Conservation (phyloP, 2,888 invertebrate species). For the Beris morrisii region DNA sequence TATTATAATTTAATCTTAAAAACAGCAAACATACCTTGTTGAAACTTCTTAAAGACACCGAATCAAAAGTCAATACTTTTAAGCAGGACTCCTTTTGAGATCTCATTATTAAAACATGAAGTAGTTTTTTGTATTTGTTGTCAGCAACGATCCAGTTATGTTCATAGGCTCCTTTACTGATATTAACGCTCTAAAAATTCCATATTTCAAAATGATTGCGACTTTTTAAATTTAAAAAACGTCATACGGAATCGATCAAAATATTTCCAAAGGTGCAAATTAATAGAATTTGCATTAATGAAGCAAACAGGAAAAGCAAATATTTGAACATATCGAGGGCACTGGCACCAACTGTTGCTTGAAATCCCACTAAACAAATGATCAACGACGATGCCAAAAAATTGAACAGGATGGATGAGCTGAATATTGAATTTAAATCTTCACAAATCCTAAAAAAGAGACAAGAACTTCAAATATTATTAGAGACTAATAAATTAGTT, state of each 20-base stretch:
- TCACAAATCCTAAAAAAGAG: constrained; percentile 41
- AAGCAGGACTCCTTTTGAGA: constrained; percentile 12
- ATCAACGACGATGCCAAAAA: constrained; percentile 48
- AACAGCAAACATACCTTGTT: constrained; percentile 9
- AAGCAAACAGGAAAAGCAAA: constrained; percentile 47
- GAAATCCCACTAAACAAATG: constrained; percentile 52
- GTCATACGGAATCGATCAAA: constrained; percentile 45
- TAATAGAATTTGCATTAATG: constrained; percentile 48
- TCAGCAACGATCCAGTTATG: constrained; percentile 47
- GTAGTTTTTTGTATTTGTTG: constrained; percentile 43
- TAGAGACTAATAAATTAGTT: no score
- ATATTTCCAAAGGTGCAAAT: constrained; percentile 48
- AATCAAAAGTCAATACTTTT: constrained; percentile 3
- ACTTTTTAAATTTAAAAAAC: neutral
- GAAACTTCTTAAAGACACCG: constrained; percentile 20
- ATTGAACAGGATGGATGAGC: constrained; percentile 48
- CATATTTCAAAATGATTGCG: neutral
- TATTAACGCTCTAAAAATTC: constrained; percentile 44
- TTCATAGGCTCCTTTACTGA: constrained; percentile 47
- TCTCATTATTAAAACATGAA: constrained; percentile 45
- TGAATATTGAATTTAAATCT: constrained; percentile 48
- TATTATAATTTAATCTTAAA: neutral
- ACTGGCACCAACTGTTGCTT: constrained; percentile 47
- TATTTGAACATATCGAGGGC: constrained; percentile 45
- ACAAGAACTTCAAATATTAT: neutral